Percentiles rank a stretch among this genome's conserved stretches.
phyloP scores from a whole-genome alignment of 2,888 invertebrate species.

The Eristalis arbustorum region DNA sequence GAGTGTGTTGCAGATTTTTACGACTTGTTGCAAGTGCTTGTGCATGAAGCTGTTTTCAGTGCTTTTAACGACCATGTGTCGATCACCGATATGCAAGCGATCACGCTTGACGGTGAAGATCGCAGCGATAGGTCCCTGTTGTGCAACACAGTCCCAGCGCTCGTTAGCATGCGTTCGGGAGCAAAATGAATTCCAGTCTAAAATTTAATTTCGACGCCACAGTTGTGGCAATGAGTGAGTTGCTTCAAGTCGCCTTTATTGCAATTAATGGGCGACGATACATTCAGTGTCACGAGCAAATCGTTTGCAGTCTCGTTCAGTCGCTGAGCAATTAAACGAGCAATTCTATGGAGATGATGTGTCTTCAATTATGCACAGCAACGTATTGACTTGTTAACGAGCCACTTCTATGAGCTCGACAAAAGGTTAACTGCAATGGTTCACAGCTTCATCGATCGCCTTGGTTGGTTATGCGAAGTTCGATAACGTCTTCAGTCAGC shows the following conservation, averaged over 20 bases:
- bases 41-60: conserved; percentile 32
- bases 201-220: neutral
- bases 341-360: neutral
- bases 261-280: neutral
- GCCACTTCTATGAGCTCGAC: neutral
- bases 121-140: conserved; percentile 20
- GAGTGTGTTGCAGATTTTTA: conserved; percentile 4
- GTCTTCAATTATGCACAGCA: neutral
- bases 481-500: too few species aligned
- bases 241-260: neutral
- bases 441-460: too few species aligned
- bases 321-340: neutral
- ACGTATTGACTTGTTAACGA: neutral
- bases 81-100: conserved; percentile 34
- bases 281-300: neutral
- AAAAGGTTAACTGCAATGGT: neutral
- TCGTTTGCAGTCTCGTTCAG: neutral
- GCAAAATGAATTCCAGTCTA: neutral
- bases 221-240: neutral
- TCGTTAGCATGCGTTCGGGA: neutral
- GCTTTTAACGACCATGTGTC: conserved; percentile 27
- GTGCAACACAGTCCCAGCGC: neutral
- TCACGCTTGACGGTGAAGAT: conserved; percentile 52
- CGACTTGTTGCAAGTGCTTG: neutral
- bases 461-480: too few species aligned